Evolutionary conservation across 2,888 invertebrate species (phyloP).

Genomic region (Amaurobius ferox): DNA sequence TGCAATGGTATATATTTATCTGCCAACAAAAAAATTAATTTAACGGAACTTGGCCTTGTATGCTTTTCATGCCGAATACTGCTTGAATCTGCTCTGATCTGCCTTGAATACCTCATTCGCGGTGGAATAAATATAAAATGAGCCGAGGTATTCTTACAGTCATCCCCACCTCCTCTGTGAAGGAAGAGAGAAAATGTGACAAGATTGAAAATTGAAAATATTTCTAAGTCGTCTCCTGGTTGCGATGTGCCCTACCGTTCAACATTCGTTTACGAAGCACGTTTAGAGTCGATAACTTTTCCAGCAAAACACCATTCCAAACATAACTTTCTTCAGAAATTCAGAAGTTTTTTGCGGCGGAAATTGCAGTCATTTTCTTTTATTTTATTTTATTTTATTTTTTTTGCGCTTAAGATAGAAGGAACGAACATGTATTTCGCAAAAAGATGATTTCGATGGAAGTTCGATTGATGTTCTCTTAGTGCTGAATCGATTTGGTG

Average conservation of each 20-base stretch:
- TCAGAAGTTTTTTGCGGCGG: background rate
- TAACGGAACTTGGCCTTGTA: too few species aligned
- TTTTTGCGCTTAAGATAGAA: too few species aligned
- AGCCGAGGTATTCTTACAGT: background rate
- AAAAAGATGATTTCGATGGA: too few species aligned
- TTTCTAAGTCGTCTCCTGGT: background rate
- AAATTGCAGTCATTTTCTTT: background rate
- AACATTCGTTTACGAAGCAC: background rate
- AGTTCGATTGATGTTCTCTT: too few species aligned
- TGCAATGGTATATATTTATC: too few species aligned
- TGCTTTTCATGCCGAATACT: too few species aligned
- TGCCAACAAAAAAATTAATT: too few species aligned
- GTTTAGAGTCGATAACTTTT: conserved; percentile 12
- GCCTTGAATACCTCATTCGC: too few species aligned
- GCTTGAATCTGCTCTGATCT: too few species aligned
- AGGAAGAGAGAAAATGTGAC: background rate
- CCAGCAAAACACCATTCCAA: background rate
- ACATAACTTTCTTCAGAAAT: conserved; percentile 2
- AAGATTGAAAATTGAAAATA: background rate
- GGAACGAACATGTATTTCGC: too few species aligned
- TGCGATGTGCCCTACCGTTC: background rate
- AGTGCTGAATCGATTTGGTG: too few species aligned
- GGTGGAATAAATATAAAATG: background rate
- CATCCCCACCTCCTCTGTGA: background rate
- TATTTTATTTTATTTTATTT: too few species aligned